A percentile compares a stretch with the other conserved stretches of the same genome.
Conservation (phyloP, 2,113 vertebrate genomes). For the Pseudonaja textilis region DNA sequence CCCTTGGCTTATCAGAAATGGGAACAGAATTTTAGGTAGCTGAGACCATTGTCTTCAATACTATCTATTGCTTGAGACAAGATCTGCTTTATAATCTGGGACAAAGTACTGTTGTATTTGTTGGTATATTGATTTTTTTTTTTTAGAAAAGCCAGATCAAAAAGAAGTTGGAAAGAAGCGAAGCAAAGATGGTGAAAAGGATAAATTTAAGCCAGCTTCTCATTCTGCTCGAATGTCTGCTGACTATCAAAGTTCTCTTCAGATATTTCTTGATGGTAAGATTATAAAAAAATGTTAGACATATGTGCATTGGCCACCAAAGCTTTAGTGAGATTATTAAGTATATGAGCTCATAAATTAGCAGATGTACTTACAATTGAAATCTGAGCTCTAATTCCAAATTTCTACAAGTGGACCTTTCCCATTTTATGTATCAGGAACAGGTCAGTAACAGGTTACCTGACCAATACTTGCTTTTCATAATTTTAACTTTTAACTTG, state of each 20-base stretch:
- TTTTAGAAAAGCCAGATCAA: conserved; percentile 65
- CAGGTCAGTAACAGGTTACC: not conserved
- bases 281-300: conserved; percentile 38
- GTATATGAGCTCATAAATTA: not conserved
- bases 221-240: conserved; percentile 53
- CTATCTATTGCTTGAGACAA: not conserved
- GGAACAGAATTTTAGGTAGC: not conserved
- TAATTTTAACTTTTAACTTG: not conserved
- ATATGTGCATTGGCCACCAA: not conserved
- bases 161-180: conserved; percentile 73
- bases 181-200: conserved; percentile 70
- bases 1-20: not conserved
- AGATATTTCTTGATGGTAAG: conserved; percentile 67
- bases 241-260: conserved; percentile 52
- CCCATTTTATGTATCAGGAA: not conserved
- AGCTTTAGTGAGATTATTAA: not conserved
- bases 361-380: not conserved
- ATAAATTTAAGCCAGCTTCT: conserved; percentile 58
- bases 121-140: conserved; percentile 43
- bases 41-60: not conserved
- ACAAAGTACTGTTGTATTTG: not conserved
- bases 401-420: not conserved
- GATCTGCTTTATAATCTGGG: not conserved
- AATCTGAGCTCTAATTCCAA: not conserved
- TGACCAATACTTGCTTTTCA: not conserved